Conservation (phyloP, 2,113 vertebrate genomes). For the Aegithalos caudatus region DNA sequence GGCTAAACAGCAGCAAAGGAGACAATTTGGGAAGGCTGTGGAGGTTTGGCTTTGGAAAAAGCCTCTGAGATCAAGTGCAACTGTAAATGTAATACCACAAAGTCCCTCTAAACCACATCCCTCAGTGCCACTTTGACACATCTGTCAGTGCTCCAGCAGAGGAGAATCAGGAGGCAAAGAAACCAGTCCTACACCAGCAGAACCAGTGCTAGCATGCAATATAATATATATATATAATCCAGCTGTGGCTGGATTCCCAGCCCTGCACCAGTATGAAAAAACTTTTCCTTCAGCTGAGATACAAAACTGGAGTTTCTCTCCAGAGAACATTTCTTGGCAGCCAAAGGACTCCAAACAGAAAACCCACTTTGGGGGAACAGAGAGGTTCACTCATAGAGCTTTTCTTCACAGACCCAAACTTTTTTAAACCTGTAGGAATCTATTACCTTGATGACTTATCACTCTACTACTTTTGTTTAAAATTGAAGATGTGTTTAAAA, state of each 20-base stretch:
- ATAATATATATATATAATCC: no score
- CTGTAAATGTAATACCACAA: fast-evolving
- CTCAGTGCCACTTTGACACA: fast-evolving
- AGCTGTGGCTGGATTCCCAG: neutral
- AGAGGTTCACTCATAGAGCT: neutral
- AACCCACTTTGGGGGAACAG: fast-evolving
- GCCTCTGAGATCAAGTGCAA: neutral
- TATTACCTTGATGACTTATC: neutral
- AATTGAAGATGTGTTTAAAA: neutral
- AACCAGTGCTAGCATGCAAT: neutral
- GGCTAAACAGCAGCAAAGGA: neutral
- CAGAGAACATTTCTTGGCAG: neutral
- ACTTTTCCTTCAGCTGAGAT: neutral
- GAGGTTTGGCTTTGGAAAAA: neutral
- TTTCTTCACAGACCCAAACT: neutral
- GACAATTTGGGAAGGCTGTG: neutral
- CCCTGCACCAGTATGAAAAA: fast-evolving
- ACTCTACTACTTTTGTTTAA: neutral
- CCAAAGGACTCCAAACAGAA: neutral
- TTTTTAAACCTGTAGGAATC: neutral
- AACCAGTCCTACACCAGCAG: neutral
- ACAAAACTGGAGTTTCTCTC: neutral
- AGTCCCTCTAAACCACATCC: neutral
- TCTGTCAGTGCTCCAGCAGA: neutral
- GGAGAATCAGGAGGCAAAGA: neutral